These are phyloP conservation scores for Apis florea DNA, from an alignment of 1,140 invertebrate species.

Conservation along the genomic window DNA sequence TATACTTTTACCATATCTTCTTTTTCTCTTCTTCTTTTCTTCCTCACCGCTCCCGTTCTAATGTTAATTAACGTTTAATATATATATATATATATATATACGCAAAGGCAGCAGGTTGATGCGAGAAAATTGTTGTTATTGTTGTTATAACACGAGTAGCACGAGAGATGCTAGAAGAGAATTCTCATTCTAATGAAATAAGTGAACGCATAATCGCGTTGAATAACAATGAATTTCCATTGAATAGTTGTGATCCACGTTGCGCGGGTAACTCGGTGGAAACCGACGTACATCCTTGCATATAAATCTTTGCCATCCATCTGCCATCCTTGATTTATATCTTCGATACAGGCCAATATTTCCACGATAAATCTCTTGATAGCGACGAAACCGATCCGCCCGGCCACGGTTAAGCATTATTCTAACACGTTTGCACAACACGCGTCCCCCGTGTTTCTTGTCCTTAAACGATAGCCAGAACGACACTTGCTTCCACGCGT, in stretches of 20 bases:
- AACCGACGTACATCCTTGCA: neutral
- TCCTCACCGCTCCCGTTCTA: too few species aligned
- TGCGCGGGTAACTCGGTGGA: neutral
- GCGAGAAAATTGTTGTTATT: too few species aligned
- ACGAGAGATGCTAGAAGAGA: too few species aligned
- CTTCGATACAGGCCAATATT: too few species aligned
- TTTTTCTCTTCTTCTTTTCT: too few species aligned
- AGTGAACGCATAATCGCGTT: neutral
- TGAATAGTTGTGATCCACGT: neutral
- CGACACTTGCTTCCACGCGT: neutral
- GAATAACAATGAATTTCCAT: conserved; percentile 2
- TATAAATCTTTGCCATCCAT: neutral
- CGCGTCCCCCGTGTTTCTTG: too few species aligned
- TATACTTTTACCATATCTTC: too few species aligned
- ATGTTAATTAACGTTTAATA: too few species aligned
- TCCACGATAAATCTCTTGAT: neutral
- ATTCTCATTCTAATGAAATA: conserved; percentile 3
- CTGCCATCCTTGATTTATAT: neutral
- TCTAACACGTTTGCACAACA: neutral
- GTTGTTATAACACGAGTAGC: too few species aligned
- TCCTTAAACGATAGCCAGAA: neutral
- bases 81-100: too few species aligned
- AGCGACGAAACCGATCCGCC: too few species aligned
- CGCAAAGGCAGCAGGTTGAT: too few species aligned
- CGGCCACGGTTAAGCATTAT: neutral